These are phyloP conservation scores for Tragelaphus scriptus DNA, from an alignment of 2,113 vertebrate genomes.

Conservation along the genomic window DNA sequence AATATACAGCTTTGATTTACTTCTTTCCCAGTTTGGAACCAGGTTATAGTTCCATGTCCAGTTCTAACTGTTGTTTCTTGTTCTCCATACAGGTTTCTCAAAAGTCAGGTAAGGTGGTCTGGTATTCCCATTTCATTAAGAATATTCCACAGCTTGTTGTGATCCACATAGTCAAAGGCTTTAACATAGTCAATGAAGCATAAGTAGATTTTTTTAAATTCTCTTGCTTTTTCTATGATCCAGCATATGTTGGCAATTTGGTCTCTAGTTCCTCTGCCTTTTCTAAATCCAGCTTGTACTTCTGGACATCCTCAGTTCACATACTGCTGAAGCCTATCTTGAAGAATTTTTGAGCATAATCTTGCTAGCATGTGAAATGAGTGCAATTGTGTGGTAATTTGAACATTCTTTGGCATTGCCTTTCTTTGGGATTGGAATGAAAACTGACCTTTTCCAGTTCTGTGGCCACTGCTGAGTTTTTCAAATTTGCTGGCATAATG, in stretches of 20 bases:
- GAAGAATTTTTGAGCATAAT: not conserved
- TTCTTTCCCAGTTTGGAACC: not conserved
- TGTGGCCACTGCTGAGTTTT: not conserved
- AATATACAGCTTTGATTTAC: not conserved
- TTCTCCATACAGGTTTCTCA: not conserved
- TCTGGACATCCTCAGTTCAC: not conserved
- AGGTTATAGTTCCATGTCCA: not conserved
- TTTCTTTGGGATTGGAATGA: not conserved
- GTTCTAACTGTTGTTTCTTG: not conserved
- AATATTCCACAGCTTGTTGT: not conserved
- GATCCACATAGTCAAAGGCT: not conserved
- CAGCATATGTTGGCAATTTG: not conserved
- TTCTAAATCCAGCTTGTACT: not conserved
- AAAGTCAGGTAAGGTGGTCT: not conserved
- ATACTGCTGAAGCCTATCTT: not conserved
- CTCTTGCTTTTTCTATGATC: not conserved
- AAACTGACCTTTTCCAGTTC: not conserved
- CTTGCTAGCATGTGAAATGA: not conserved
- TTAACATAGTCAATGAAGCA: not conserved
- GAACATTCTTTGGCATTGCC: not conserved
- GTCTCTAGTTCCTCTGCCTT: not conserved
- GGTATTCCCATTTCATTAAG: not conserved
- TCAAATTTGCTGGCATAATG: not conserved
- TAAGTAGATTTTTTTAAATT: not conserved
- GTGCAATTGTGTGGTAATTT: not conserved